Conservation (phyloP, 2,797 vertebrate genomes). For the Gallinago nigripennis region DNA sequence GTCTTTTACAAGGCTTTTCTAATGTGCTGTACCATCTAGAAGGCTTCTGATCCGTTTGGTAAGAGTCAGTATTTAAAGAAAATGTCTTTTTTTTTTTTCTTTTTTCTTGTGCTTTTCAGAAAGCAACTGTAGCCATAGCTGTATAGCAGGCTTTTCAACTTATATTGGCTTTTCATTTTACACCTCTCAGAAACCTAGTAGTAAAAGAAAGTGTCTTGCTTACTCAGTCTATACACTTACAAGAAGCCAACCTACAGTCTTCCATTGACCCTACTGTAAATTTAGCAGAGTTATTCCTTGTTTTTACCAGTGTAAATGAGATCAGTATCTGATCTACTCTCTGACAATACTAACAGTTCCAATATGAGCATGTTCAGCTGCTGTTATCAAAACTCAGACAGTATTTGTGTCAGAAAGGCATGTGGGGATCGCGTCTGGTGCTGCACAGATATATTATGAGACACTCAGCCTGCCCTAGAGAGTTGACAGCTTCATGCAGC, state of each 20-base stretch:
- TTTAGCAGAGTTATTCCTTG: neutral
- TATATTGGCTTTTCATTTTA: neutral
- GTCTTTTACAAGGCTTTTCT: conserved; percentile 13
- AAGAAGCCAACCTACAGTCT: neutral
- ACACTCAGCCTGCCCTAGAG: neutral
- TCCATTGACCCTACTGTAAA: neutral
- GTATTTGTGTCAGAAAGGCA: neutral
- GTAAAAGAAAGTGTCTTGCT: neutral
- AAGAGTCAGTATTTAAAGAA: neutral
- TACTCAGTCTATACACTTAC: neutral
- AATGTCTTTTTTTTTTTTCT: rapidly evolving
- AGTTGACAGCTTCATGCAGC: neutral
- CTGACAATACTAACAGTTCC: neutral
- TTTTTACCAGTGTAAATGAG: neutral
- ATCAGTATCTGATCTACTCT: neutral
- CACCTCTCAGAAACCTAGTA: neutral
- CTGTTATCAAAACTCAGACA: neutral
- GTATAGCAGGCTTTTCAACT: neutral
- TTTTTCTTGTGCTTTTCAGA: neutral
- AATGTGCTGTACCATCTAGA: neutral
- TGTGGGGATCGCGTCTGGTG: neutral
- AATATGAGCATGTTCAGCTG: neutral
- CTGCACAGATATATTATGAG: neutral
- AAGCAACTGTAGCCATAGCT: neutral
- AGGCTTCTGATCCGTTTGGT: neutral